Base-by-base conservation (phyloP, 2,888 invertebrate species). In the Diarsia rubi region DNA sequence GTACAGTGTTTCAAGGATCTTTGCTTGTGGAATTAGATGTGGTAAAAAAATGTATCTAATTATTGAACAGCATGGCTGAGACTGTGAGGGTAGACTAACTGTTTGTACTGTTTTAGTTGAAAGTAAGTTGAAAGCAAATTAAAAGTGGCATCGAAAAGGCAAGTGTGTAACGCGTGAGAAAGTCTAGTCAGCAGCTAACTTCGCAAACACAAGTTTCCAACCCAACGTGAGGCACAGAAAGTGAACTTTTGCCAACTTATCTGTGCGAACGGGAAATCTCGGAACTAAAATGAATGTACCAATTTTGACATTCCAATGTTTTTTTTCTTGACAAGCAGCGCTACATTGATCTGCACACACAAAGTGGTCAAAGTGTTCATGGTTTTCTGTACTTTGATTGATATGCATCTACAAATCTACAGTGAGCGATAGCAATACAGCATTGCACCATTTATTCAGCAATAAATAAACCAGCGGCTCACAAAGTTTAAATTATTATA, bases 321-420 rank as follows among this genome's bases (percentile, higher is more conserved):
- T 54, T 54, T 54, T 24, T 54, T 54, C 54, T 54, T 24, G 24
- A 54, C 54, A 54, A 54, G 16, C 24, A 54, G 54, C 54, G 54
- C 54, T 16, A 54, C 54, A 6, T 54, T 24, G 14, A 14, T 54
- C 54, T 24, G 2, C 24, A 54, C 54, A 14, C 2, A 12, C 14
- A 54, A 1, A 54, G 54, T 54, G 24, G 14, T 54, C 52, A 52
- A 3, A 5, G 2, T 14, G 54, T 54, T 54, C 16, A 16, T 44
- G 45, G 62, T 31, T 52, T 44, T 54, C 73, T 75, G 62, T 75
- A 75, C 37, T 75, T 74, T 74, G 75, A 63, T 45, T 75, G 75
- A 75, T 52, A 75, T 49, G 60, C 73, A 60, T 37, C 27, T 27
- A 27, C 45, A 21, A 42, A 44, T 47, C 31, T 49, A 37, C 24